Percentiles rank a stretch among this genome's conserved stretches.
Evolutionary conservation across 2,113 vertebrate genomes (phyloP).

Genomic region (Macrotis lagotis): DNA sequence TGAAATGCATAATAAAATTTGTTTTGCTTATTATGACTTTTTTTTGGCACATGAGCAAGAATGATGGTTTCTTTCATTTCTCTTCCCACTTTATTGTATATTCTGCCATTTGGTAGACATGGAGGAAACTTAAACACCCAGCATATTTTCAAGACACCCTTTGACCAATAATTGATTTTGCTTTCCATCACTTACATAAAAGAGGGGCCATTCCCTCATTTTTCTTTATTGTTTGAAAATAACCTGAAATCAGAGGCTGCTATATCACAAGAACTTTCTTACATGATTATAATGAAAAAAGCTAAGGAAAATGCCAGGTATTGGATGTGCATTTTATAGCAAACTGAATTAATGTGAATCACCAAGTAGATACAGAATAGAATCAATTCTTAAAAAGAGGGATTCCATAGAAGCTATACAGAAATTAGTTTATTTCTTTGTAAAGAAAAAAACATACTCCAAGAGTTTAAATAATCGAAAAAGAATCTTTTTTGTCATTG

Average conservation of each 20-base stretch:
- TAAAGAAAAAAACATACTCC: constrained; percentile 10
- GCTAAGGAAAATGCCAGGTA: accelerated
- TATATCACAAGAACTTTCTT: background rate
- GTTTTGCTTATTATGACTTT: background rate
- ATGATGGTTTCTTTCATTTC: constrained; percentile 26
- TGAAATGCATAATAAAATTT: constrained; percentile 32
- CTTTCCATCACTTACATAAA: constrained; percentile 6
- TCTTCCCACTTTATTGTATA: background rate
- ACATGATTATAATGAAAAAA: background rate
- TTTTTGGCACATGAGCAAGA: background rate
- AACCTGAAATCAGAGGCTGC: background rate
- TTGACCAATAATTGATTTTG: background rate
- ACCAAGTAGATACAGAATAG: background rate
- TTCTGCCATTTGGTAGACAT: constrained; percentile 8
- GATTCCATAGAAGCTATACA: background rate
- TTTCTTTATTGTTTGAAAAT: constrained; percentile 6
- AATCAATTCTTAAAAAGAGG: background rate
- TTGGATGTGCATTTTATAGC: background rate
- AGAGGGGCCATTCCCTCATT: background rate
- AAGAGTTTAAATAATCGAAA: constrained; percentile 36
- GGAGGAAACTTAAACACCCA: constrained; percentile 14
- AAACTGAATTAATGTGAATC: background rate
- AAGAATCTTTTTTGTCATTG: constrained; percentile 22
- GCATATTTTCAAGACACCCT: background rate
- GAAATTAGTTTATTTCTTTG: background rate